These are phyloP conservation scores for Phrynocephalus vlangalii DNA, from an alignment of 2,797 vertebrate genomes.

Conservation along the genomic window DNA sequence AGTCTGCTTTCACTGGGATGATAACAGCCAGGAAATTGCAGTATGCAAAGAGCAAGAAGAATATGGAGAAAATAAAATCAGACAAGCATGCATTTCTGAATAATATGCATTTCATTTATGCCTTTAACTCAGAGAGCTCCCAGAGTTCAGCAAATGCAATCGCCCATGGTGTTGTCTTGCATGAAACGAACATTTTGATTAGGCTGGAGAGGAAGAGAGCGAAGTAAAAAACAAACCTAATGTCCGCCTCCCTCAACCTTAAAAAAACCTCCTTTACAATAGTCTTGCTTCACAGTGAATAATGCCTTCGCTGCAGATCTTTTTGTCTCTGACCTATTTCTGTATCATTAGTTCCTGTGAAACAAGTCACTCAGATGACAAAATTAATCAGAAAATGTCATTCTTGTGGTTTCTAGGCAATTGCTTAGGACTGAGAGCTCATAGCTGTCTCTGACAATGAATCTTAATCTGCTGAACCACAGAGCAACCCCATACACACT, in stretches of 20 bases:
- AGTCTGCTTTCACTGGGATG: not conserved
- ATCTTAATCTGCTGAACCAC: not conserved
- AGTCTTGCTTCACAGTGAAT: constrained; percentile 30
- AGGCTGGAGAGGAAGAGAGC: constrained; percentile 11
- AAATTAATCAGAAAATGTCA: constrained; percentile 16
- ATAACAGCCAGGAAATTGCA: constrained; percentile 11
- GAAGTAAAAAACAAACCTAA: constrained; percentile 4
- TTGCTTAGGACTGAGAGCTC: not conserved
- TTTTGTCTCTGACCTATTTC: constrained; percentile 34
- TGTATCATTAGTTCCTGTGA: constrained; percentile 26
- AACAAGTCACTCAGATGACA: constrained; percentile 24
- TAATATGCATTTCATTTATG: not conserved
- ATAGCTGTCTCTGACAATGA: not conserved
- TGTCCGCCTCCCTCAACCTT: not conserved
- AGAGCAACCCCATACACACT: not conserved
- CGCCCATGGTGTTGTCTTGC: constrained; percentile 19
- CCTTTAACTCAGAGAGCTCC: constrained; percentile 13
- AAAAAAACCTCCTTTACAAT: not conserved
- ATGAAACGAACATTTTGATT: not conserved
- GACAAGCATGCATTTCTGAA: not conserved
- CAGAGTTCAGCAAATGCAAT: constrained; percentile 27
- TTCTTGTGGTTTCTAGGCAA: constrained; percentile 3
- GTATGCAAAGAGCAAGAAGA: constrained; percentile 13
- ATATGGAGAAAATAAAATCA: constrained; percentile 8
- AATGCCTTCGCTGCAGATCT: not conserved